Percentiles rank a stretch among this genome's conserved stretches.
phyloP scores from a whole-genome alignment of 2,797 vertebrate genomes.

The Danio jaintianensis region DNA sequence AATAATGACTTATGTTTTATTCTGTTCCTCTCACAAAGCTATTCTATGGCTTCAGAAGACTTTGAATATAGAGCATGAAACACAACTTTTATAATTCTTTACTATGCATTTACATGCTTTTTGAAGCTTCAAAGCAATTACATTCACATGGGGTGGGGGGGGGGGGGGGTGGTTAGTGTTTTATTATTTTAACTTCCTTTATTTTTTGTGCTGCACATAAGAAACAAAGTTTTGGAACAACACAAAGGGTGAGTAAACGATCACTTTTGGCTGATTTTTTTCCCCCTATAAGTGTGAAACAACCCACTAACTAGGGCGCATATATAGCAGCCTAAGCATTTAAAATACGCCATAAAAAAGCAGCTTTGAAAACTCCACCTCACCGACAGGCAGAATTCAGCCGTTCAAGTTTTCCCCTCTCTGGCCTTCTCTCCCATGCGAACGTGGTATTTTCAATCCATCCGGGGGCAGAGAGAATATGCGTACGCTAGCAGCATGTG shows the following conservation, averaged over 20 bases:
- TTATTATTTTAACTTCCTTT: not conserved
- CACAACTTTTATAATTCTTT: not conserved
- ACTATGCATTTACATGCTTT: not conserved
- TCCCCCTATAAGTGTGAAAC: not conserved
- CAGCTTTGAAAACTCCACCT: conserved; percentile 2
- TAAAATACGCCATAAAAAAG: not conserved
- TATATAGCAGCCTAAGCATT: not conserved
- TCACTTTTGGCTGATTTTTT: not conserved
- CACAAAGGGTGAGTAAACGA: not conserved
- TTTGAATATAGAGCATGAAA: conserved; percentile 8
- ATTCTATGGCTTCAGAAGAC: not conserved
- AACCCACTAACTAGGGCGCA: not conserved
- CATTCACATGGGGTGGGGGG: not conserved
- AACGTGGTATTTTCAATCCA: conserved; percentile 38
- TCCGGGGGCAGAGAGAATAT: conserved; percentile 14
- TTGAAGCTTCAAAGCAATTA: conserved; percentile 8
- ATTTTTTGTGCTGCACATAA: not conserved
- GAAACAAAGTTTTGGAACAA: not conserved
- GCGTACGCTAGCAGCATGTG: conserved; percentile 19
- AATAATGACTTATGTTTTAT: not conserved
- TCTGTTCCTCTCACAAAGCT: not conserved
- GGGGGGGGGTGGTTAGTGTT: conserved; percentile 4
- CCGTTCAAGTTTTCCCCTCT: not conserved
- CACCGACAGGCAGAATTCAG: not conserved
- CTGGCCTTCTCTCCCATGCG: conserved; percentile 27